These are phyloP conservation scores for Luperina nickerlii DNA, from an alignment of 2,888 invertebrate species.

Conservation along the genomic window DNA sequence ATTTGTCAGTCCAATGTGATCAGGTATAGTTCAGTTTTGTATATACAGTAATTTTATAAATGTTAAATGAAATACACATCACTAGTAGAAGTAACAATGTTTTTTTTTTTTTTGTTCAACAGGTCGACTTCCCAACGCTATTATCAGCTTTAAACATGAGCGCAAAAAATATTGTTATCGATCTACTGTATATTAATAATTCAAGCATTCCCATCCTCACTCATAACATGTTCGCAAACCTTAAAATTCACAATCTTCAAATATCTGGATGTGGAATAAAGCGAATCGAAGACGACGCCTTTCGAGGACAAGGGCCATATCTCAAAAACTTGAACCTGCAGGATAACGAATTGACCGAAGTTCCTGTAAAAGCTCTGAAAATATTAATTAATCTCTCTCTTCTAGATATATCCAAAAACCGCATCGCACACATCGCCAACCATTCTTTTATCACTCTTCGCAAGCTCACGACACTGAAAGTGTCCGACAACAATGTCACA, in stretches of 20 bases:
- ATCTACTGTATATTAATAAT: conserved; percentile 97
- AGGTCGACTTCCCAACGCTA: conserved; percentile 94
- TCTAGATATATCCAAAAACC: conserved; percentile 96
- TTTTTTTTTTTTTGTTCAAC: conserved; percentile 55
- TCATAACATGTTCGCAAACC: conserved; percentile 92
- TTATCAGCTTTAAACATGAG: conserved; percentile 93
- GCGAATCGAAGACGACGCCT: conserved; percentile 93
- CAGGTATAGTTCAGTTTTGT: conserved; percentile 87
- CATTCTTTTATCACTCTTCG: conserved; percentile 93
- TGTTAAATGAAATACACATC: neutral
- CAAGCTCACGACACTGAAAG: conserved; percentile 94
- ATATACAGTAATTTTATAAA: neutral
- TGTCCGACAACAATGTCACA: conserved; percentile 96
- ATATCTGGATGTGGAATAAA: conserved; percentile 95
- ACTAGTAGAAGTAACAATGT: conserved; percentile 12
- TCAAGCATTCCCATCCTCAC: conserved; percentile 93
- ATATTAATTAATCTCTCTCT: conserved; percentile 93
- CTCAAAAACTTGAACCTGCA: conserved; percentile 96
- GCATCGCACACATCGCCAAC: conserved; percentile 93
- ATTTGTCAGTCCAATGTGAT: conserved; percentile 97
- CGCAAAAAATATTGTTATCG: conserved; percentile 92
- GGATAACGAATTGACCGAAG: conserved; percentile 94
- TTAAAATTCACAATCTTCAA: conserved; percentile 95
- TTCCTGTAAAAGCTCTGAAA: conserved; percentile 94
- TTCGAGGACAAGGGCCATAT: conserved; percentile 95